Evolutionary conservation across 53 echinoderm and acorn worm species (phyloP).

Genomic region (Echinarachnius parma): DNA sequence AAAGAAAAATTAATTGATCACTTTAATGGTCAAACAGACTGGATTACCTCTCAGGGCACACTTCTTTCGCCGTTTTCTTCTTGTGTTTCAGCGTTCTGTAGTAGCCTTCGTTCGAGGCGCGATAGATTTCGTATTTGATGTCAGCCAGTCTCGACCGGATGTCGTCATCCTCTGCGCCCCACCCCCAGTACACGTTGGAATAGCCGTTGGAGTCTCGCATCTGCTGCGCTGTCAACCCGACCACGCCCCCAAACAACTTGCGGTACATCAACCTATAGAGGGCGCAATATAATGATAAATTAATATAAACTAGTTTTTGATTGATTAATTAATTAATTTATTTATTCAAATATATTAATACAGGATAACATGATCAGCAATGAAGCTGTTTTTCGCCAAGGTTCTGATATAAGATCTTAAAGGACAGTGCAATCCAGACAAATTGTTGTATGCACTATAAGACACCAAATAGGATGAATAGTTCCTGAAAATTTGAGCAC

Average conservation of each 20-base stretch:
- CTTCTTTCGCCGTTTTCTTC: slow-evolving; percentile 32
- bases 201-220: slow-evolving; percentile 48
- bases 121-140: slow-evolving; percentile 8
- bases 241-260: slow-evolving; percentile 48
- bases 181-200: slow-evolving; percentile 66
- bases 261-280: slow-evolving; percentile 49
- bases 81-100: slow-evolving; percentile 48
- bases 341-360: too few relatives aligned
- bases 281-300: too few relatives aligned
- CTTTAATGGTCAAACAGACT: not conserved
- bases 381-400: too few relatives aligned
- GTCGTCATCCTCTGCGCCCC: slow-evolving; percentile 68
- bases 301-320: too few relatives aligned
- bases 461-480: too few relatives aligned
- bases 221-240: slow-evolving; percentile 33
- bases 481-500: too few relatives aligned
- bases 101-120: slow-evolving; percentile 24
- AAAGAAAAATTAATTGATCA: too few relatives aligned
- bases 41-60: slow-evolving; percentile 30
- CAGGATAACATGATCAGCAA: too few relatives aligned
- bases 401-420: too few relatives aligned
- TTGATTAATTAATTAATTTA: too few relatives aligned
- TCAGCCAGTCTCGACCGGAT: slow-evolving; percentile 9
- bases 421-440: too few relatives aligned
- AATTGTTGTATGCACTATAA: too few relatives aligned